A percentile compares a stretch with the other conserved stretches of the same genome.
Evolutionary conservation across 2,888 invertebrate species (phyloP).

Genomic region (Cynaeus angustus): DNA sequence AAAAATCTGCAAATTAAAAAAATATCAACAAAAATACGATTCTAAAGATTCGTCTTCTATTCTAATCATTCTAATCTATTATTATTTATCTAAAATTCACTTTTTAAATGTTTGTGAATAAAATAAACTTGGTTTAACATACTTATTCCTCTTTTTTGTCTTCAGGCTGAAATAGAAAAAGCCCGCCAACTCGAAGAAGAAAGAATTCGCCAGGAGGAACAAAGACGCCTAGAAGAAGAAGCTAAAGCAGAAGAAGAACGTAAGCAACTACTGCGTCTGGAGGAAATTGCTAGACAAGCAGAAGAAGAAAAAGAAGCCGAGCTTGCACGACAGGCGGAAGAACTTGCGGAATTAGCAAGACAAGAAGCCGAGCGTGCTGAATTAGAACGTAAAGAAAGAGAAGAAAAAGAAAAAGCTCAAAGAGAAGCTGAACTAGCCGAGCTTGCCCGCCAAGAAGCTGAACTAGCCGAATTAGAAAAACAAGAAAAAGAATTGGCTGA

Average conservation of each 20-base stretch:
- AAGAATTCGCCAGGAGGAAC: constrained; percentile 73
- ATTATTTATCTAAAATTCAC: too few relatives aligned
- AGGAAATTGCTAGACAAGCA: constrained; percentile 77
- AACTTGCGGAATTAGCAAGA: constrained; percentile 70
- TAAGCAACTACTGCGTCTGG: constrained; percentile 73
- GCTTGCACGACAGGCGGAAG: constrained; percentile 77
- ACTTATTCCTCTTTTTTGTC: too few relatives aligned
- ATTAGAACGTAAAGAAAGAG: constrained; percentile 73
- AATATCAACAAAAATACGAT: too few relatives aligned
- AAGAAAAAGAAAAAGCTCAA: constrained; percentile 66
- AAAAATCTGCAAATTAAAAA: too few relatives aligned
- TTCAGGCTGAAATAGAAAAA: constrained; percentile 72
- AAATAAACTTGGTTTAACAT: too few relatives aligned
- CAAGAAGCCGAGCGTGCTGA: constrained; percentile 82
- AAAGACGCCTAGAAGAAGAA: constrained; percentile 69
- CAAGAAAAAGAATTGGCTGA: constrained; percentile 74
- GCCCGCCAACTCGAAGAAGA: constrained; percentile 74
- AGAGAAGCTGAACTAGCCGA: constrained; percentile 80
- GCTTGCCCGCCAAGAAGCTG: constrained; percentile 71
- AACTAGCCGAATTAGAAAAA: constrained; percentile 71
- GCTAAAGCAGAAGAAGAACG: constrained; percentile 69
- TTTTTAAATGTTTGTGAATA: too few relatives aligned
- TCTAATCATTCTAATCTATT: too few relatives aligned
- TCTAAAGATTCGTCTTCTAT: too few relatives aligned
- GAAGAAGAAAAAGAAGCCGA: constrained; percentile 80